Evolutionary conservation across 2,113 vertebrate genomes (phyloP), one percentile per base, ranked within the genome.

Genomic region (Poeciliopsis occidentalis): DNA sequence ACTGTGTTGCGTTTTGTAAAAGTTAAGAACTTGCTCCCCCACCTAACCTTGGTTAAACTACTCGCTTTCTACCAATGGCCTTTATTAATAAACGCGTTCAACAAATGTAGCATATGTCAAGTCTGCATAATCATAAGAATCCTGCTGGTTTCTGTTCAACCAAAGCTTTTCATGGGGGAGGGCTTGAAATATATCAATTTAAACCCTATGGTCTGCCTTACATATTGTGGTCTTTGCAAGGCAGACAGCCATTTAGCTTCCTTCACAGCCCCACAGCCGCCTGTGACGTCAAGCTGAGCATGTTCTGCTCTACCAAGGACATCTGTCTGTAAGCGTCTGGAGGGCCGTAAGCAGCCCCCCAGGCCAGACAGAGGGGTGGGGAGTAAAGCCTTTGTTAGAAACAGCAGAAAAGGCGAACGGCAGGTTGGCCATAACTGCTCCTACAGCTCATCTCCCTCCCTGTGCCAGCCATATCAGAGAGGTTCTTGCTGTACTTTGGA

Each of bases 241-340:
- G 74, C 80, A 83, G 60, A 81, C 64, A 85, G 67, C 85, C 85
- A 80, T 83, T 73, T 68, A 85, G 82, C 88, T 82, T 78, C 72
- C 85, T 89, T 76, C 85, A 82, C 82, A 80, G 83, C 87, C 88
- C 74, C 24, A 39, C 78, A 85, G 87, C 87, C 81, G 76, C 86
- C 81, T 75, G 80, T 94, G 90, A 93, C 84, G 88, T 92, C 88
- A 91, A 88, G 86, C 89, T 87, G 86, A 87, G 91, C 85, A 75
- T 87, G 92, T 93, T 94, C 86, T 86, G 91, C 92, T 92, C 89
- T 83, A 89, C 85, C 89, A 91, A 93, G 92, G 94, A 95, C 94
- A 95, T 94, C 94, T 95, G 94, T 95, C 93, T 94, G 92, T 91
- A 91, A 93, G 89, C 89, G 91, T 92, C 91, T 94, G 92, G 87